Evolutionary conservation across 2,113 vertebrate species (phyloP), one percentile per base, ranked within the genome.

Genomic region (Oreotrochilus melanogaster): DNA sequence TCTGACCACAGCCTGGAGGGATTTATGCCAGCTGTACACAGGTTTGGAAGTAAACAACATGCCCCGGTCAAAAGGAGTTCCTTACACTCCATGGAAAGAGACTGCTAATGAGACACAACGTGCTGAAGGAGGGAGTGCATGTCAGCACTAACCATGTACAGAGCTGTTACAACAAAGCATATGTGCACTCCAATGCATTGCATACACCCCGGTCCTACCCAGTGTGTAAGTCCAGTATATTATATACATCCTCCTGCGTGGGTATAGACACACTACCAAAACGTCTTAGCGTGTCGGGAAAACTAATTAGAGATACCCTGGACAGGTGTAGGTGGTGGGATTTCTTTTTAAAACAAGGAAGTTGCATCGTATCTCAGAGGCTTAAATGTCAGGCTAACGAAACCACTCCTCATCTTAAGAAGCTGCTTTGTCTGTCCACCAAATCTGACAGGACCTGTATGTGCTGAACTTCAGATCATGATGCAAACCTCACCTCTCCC

Each of bases 21-120:
- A 97, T 98, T 96, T 97, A 92, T 95, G 98, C 98, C 98, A 98
- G 98, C 98, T 98, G 97, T 92, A 98, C 97, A 92, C 95, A 95
- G 86, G 92, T 95, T 97, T 97, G 94, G 96, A 97, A 96, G 96
- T 91, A 92, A 96, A 96, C 93, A 95, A 89, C 92, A 62, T 96
- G 95, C 86, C 86, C 96, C 6, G 95, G 96, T 97, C 96, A 97
- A 96, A 97, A 96, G 97, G 96, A 93, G 95, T 95, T 96, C 79
- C 96, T 95, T 92, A 88, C 94, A 91, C 80, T 82, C 94, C 80
- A 80, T 21, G 7, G 95, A 91, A 84, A 90, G 91, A 95, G 93
- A 80, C 85, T 87, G 80, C 93, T 97, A 96, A 97, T 95, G 94
- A 97, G 96, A 95, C 53, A 81, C 84, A 92, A 43, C 18, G 10